A percentile compares a stretch with the other conserved stretches of the same genome.
phyloP scores from a whole-genome alignment of 2,888 invertebrate genomes.

The Lepeophtheirus nordmannii region DNA sequence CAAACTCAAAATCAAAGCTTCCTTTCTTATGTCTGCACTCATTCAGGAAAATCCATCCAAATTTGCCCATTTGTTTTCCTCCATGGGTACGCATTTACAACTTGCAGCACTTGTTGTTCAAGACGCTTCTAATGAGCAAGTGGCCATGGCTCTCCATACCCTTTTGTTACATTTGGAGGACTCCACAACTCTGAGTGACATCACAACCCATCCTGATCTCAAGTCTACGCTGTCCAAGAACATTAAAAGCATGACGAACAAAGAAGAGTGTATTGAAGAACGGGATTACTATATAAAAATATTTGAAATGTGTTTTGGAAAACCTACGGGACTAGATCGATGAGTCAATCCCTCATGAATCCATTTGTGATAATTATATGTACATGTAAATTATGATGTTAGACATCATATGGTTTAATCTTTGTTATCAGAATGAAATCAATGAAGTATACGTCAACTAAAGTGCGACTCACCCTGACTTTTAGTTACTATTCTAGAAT shows the following conservation, averaged over 20 bases:
- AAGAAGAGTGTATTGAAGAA: background rate
- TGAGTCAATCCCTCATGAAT: background rate
- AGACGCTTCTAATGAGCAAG: background rate
- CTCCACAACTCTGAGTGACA: background rate
- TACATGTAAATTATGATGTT: no score
- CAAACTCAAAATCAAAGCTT: constrained; percentile 10
- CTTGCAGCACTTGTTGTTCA: background rate
- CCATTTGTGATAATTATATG: background rate
- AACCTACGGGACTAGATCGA: background rate
- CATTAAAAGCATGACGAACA: background rate
- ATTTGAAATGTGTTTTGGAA: background rate
- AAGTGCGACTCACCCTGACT: background rate
- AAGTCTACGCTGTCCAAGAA: background rate
- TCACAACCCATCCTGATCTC: background rate
- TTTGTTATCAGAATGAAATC: no score
- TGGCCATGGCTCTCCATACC: background rate
- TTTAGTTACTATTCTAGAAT: background rate
- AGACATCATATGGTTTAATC: background rate
- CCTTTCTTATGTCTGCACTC: constrained; percentile 7
- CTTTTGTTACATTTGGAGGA: background rate
- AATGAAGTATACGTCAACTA: no score
- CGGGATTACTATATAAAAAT: background rate
- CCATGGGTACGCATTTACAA: constrained; percentile 1
- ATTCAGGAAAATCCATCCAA: background rate
- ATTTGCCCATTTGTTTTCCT: background rate